phyloP scores from a whole-genome alignment of 1,140 invertebrate genomes.

The Zaprionus ghesquierei region DNA sequence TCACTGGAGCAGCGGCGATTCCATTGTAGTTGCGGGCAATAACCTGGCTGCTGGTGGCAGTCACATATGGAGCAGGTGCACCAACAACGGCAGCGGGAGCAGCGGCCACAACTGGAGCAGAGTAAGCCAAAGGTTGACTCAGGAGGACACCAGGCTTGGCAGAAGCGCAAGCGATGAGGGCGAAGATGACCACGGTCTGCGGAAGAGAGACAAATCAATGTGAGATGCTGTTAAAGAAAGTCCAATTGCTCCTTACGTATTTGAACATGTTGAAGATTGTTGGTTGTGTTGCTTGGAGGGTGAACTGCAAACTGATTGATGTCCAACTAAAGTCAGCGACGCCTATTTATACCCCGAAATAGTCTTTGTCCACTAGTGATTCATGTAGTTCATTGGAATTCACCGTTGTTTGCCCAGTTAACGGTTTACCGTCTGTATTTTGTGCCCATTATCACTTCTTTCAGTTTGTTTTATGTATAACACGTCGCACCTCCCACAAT shows the following conservation, averaged over 20 bases:
- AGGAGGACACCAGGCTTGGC: slow-evolving; percentile 70
- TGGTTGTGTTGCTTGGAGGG: slow-evolving; percentile 25
- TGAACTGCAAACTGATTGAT: slow-evolving; percentile 47
- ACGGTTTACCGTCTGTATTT: slow-evolving; percentile 24
- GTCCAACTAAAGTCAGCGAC: not conserved
- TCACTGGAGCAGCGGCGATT: slow-evolving; percentile 62
- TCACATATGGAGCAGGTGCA: slow-evolving; percentile 74
- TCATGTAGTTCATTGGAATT: slow-evolving; percentile 56
- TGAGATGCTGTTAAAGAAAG: not conserved
- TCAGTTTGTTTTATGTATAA: slow-evolving; percentile 40
- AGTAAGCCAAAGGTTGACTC: slow-evolving; percentile 43
- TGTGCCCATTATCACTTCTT: slow-evolving; percentile 10
- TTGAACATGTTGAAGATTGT: slow-evolving; percentile 60
- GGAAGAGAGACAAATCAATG: not conserved
- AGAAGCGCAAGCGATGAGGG: slow-evolving; percentile 65
- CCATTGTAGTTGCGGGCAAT: slow-evolving; percentile 83
- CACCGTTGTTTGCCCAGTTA: slow-evolving; percentile 20
- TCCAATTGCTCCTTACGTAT: slow-evolving; percentile 44
- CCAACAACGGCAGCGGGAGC: slow-evolving; percentile 62
- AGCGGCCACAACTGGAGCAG: slow-evolving; percentile 68
- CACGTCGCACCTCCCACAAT: slow-evolving; percentile 1
- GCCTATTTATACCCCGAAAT: slow-evolving; percentile 39
- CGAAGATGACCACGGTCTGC: slow-evolving; percentile 72
- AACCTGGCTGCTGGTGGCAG: slow-evolving; percentile 83
- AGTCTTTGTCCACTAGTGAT: slow-evolving; percentile 21